Evolutionary conservation across 2,888 invertebrate species (phyloP).

Genomic region (Petrolisthes cinctipes): DNA sequence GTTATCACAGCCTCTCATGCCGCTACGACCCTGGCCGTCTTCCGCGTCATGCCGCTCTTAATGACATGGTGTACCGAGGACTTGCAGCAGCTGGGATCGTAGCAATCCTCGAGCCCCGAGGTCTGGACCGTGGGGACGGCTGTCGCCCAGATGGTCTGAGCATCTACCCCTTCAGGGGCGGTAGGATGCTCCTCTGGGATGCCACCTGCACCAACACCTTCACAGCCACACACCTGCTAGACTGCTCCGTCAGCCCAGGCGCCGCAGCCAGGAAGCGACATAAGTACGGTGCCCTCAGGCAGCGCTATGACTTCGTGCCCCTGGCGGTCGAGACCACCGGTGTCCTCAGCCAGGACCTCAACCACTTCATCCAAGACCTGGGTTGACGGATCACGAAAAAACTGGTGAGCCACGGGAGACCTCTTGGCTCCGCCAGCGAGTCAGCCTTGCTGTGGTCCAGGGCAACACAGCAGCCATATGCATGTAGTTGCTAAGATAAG

Average conservation of each 20-base stretch:
- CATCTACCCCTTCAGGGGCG: too few relatives aligned
- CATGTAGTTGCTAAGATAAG: too few relatives aligned
- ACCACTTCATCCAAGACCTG: background rate
- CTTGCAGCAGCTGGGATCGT: background rate
- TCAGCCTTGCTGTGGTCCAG: too few relatives aligned
- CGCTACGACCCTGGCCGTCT: background rate
- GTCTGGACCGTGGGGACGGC: background rate
- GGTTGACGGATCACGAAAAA: background rate
- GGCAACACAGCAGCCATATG: too few relatives aligned
- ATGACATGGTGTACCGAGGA: background rate
- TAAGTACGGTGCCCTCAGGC: background rate
- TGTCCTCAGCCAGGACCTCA: background rate
- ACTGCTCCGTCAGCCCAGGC: too few relatives aligned
- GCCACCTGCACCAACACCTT: too few relatives aligned
- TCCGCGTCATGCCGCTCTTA: background rate
- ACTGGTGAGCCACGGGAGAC: too few relatives aligned
- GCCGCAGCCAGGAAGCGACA: background rate
- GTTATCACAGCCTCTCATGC: background rate
- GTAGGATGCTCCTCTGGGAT: too few relatives aligned
- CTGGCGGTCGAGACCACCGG: background rate
- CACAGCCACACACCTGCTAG: background rate
- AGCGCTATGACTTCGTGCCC: background rate
- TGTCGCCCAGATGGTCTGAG: background rate
- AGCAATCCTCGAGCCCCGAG: background rate
- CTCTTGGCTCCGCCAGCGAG: too few relatives aligned